Conservation (phyloP, 2,888 invertebrate genomes). For the Eristalinus aeneus region DNA sequence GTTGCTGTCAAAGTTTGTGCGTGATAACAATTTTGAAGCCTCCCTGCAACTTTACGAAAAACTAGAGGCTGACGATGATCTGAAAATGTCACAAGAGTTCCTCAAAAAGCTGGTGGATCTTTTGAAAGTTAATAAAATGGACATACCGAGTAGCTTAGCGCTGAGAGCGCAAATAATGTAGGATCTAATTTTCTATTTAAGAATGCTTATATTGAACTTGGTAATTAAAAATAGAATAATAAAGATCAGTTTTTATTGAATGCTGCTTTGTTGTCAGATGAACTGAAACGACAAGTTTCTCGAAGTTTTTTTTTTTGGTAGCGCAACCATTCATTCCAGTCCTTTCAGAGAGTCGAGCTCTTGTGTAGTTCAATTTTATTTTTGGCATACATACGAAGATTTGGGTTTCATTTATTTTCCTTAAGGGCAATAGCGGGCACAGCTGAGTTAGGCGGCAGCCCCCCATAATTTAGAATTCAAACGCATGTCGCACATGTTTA, state of each 20-base stretch:
- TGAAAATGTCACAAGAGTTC: slow-evolving; percentile 77
- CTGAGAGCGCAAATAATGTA: slow-evolving; percentile 77
- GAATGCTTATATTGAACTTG: background rate
- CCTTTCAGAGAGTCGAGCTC: too few species aligned
- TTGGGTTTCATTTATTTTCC: too few species aligned
- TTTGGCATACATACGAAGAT: too few species aligned
- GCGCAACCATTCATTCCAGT: too few species aligned
- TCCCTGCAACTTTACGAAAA: slow-evolving; percentile 78
- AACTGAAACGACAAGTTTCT: too few species aligned
- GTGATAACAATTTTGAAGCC: slow-evolving; percentile 75
- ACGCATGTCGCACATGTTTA: background rate
- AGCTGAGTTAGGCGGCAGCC: background rate
- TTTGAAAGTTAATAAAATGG: slow-evolving; percentile 77
- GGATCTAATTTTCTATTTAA: background rate
- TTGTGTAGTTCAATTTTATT: too few species aligned
- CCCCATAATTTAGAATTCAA: background rate
- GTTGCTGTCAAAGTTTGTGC: slow-evolving; percentile 76
- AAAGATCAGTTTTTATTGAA: background rate
- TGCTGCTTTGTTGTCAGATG: too few species aligned
- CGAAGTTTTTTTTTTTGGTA: too few species aligned
- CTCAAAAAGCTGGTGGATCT: slow-evolving; percentile 76
- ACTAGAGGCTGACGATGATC: slow-evolving; percentile 77
- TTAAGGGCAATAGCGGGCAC: too few species aligned
- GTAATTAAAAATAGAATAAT: background rate
- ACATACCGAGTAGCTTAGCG: slow-evolving; percentile 78